phyloP scores from a whole-genome alignment of 2,888 invertebrate species.

The Branchinecta sandiegonensis region DNA sequence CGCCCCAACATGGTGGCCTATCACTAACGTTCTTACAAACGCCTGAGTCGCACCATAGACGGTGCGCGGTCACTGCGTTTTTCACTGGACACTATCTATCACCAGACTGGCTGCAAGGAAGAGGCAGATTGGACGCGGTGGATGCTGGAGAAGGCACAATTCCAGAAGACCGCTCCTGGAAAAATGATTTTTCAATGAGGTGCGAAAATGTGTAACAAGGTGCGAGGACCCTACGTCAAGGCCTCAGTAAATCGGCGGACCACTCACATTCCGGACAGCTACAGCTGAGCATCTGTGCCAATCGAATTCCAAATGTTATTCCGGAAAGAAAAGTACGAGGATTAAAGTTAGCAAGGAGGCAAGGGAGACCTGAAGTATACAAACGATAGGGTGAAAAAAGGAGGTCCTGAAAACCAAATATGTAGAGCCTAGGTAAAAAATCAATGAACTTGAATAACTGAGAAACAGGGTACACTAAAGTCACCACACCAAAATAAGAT shows the following conservation, averaged over 20 bases:
- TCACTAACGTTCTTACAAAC: conserved; percentile 4
- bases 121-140: conserved; percentile 12
- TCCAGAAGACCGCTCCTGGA: conserved; percentile 13
- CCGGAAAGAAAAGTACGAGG: not conserved
- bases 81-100: conserved; percentile 12
- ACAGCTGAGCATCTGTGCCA: conserved; percentile 6
- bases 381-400: conserved; percentile 19
- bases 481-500: too few relatives aligned
- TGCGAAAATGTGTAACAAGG: not conserved
- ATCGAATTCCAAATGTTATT: not conserved
- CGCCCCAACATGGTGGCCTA: conserved; percentile 16
- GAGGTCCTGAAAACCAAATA: conserved; percentile 8
- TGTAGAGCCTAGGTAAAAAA: too few relatives aligned
- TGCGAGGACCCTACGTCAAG: too few relatives aligned
- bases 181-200: conserved; percentile 4
- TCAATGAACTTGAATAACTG: too few relatives aligned
- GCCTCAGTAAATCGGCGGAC: not conserved
- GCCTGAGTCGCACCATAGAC: conserved; percentile 8
- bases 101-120: not conserved
- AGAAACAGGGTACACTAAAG: too few relatives aligned
- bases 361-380: conserved; percentile 1
- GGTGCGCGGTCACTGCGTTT: not conserved
- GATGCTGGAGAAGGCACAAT: conserved; percentile 12
- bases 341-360: not conserved
- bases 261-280: not conserved